Evolutionary conservation across 2,797 vertebrate genomes (phyloP).

Genomic region (Syngnathus rostellatus): DNA sequence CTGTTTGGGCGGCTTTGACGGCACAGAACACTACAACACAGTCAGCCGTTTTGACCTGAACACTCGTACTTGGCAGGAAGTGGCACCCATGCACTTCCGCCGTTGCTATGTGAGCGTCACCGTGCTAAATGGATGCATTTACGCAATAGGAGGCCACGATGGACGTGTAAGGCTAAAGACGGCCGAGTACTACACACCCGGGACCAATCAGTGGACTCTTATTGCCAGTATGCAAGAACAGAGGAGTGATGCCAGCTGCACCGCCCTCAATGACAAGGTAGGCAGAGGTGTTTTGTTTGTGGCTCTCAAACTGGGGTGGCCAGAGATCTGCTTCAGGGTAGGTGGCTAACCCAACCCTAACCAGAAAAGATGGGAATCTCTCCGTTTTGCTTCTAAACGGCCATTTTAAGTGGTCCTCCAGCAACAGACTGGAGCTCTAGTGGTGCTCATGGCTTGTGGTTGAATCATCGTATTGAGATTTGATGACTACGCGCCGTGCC

Average conservation of each 20-base stretch:
- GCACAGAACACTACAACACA: conserved; percentile 66
- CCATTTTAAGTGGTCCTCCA: too few species aligned
- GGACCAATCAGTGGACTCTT: conserved; percentile 77
- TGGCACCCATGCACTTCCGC: conserved; percentile 70
- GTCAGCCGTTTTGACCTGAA: conserved; percentile 68
- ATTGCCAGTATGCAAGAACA: conserved; percentile 72
- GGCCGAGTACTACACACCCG: conserved; percentile 70
- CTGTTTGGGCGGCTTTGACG: conserved; percentile 68
- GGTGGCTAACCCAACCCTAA: conserved; percentile 16
- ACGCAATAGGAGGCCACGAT: conserved; percentile 78
- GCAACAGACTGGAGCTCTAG: too few species aligned
- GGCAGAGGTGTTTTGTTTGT: too few species aligned
- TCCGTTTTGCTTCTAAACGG: too few species aligned
- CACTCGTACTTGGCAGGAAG: conserved; percentile 70
- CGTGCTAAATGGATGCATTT: conserved; percentile 68
- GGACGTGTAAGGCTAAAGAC: conserved; percentile 64
- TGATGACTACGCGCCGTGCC: too few species aligned
- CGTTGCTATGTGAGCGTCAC: conserved; percentile 77
- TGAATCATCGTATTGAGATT: too few species aligned
- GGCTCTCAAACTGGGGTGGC: too few species aligned
- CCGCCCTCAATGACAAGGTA: conserved; percentile 62
- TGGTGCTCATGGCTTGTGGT: too few species aligned
- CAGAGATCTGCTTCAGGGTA: too few species aligned
- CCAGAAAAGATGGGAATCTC: background rate
- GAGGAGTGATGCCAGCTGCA: conserved; percentile 70